Evolutionary conservation across 2,797 vertebrate genomes (phyloP), one percentile per base, ranked within the genome.

Genomic region (Mallotus villosus): DNA sequence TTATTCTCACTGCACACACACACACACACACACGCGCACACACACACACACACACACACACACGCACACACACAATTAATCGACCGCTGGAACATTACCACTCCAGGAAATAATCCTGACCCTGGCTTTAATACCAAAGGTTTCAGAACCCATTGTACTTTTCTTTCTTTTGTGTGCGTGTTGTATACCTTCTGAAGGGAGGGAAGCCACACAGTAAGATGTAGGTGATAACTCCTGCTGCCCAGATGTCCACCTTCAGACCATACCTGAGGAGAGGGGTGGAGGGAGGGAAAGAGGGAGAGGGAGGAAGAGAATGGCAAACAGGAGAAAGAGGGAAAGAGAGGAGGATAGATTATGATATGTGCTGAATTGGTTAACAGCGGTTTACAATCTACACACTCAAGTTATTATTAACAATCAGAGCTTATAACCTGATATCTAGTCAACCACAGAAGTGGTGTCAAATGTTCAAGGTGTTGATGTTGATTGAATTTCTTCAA

Each of bases 211-310:
- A 99, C 22, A 99, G 86, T 2, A 99, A 93, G 73, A 99, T 98
- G 91, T 98, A 99, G 0, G 97, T 96, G 85, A 99, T 99, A 87
- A 99, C 96, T 0, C 98, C 98, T 5, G 97, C 96, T 1, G 98
- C 98, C 98, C 98, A 99, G 72, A 99, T 90, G 77, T 99, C 98
- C 87, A 99, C 98, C 88, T 99, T 99, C 85, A 99, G 89, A 70
- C 98, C 98, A 0, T 99, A 99, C 1, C 98, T 99, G 85, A 64
- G 14, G 14, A 22, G 12, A 14, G 27, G 14, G 51, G 5, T 2
- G 19, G 12, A 49, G 34, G 59, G 59, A 25, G 24, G 41, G 41
- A 24, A 12, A n/a, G 5, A 22, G 63, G 7, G 41, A 65, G 22
- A 22, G 6, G 1, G 41, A 46, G 37, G 37, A 11, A 46, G 37